These are phyloP conservation scores for Drosophila nasuta DNA, from an alignment of 1,140 invertebrate genomes.

Conservation along the genomic window DNA sequence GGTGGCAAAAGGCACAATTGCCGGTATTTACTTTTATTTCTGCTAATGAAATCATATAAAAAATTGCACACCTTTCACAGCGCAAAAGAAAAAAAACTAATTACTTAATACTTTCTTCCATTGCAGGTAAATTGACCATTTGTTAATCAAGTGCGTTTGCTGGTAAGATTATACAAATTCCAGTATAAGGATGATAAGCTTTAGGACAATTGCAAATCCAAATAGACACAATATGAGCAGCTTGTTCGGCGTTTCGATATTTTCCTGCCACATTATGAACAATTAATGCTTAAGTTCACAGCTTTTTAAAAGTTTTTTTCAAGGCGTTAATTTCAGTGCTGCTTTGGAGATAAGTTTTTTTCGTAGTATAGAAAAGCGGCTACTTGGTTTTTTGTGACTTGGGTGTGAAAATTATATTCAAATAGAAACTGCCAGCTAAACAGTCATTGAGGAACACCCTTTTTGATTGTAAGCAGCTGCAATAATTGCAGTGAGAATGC, in stretches of 20 bases:
- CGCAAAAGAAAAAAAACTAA: slow-evolving; percentile 1
- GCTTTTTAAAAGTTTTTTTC: not conserved
- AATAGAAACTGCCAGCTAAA: not conserved
- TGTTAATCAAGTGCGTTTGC: slow-evolving; percentile 1
- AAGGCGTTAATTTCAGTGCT: not conserved
- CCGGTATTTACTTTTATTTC: not conserved
- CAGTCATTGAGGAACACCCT: not conserved
- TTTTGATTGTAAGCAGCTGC: not conserved
- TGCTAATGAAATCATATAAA: slow-evolving; percentile 5
- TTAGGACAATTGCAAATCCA: slow-evolving; percentile 48
- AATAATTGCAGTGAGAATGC: not conserved
- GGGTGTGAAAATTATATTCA: not conserved
- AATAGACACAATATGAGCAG: slow-evolving; percentile 50
- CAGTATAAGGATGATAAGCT: slow-evolving; percentile 53
- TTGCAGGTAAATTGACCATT: slow-evolving; percentile 46
- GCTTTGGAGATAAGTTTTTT: not conserved
- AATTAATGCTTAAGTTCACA: not conserved
- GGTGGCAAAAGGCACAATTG: slow-evolving; percentile 2
- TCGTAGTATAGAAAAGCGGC: not conserved
- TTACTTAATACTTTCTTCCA: slow-evolving; percentile 14
- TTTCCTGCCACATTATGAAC: slow-evolving; percentile 16
- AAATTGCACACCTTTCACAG: not conserved
- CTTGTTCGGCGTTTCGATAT: slow-evolving; percentile 42
- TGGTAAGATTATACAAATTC: slow-evolving; percentile 60
- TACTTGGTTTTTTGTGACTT: not conserved